phyloP scores from a whole-genome alignment of 2,113 vertebrate species.

The Apistogramma diplotaenia region DNA sequence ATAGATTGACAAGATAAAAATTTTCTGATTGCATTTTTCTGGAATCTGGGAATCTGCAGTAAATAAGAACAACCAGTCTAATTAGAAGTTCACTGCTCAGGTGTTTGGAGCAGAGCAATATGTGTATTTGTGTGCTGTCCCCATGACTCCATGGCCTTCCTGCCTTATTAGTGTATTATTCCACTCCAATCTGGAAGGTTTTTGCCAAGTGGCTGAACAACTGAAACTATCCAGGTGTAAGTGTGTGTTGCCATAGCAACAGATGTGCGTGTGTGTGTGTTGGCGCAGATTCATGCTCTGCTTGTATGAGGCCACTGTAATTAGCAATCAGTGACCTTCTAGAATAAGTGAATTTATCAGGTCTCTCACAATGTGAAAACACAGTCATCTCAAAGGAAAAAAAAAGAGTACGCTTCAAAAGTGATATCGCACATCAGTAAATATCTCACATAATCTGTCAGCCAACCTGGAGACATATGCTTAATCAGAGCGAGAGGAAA shows the following conservation, averaged over 20 bases:
- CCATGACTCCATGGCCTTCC: not conserved
- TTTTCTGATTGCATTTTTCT: too few species aligned
- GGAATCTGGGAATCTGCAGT: constrained; percentile 1
- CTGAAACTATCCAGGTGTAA: constrained; percentile 43
- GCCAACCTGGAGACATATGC: constrained; percentile 11
- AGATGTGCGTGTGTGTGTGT: constrained; percentile 13
- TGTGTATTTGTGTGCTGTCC: not conserved
- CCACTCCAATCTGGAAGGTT: not conserved
- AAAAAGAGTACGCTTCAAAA: not conserved
- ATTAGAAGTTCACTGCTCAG: constrained; percentile 7
- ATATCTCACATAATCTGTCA: constrained; percentile 5
- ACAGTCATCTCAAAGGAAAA: not conserved
- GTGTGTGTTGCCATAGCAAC: constrained; percentile 49
- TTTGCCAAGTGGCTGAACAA: constrained; percentile 32
- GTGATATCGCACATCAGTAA: not conserved
- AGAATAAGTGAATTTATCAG: not conserved
- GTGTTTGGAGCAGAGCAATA: not conserved
- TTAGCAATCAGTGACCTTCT: constrained; percentile 6
- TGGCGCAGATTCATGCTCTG: not conserved
- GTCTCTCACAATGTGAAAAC: not conserved
- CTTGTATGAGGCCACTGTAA: not conserved
- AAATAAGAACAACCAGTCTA: constrained; percentile 18
- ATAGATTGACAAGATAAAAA: not conserved
- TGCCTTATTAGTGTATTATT: not conserved
- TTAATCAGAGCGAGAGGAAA: not conserved